Conservation (phyloP, 2,888 invertebrate genomes). For the Drosophila cracens region DNA sequence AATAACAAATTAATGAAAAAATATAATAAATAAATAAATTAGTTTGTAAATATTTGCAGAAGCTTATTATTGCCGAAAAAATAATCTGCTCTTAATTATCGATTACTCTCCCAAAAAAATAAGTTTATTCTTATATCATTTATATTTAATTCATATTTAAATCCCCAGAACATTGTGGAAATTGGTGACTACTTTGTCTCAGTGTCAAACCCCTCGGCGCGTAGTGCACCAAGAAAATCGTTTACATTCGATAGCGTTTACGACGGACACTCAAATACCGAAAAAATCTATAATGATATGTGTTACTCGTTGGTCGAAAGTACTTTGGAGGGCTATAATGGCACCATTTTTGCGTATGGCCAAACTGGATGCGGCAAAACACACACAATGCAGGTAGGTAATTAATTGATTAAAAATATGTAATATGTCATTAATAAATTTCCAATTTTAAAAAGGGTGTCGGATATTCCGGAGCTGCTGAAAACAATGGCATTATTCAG, state of each 20-base stretch:
- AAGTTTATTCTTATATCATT: neutral
- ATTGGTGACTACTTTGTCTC: conserved; percentile 88
- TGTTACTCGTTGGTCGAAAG: conserved; percentile 93
- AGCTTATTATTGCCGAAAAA: neutral
- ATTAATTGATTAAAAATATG: neutral
- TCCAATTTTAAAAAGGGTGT: conserved; percentile 37
- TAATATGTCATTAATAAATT: neutral
- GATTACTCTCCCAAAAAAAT: neutral
- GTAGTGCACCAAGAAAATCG: conserved; percentile 87
- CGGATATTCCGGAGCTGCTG: conserved; percentile 10
- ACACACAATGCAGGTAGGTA: conserved; percentile 96
- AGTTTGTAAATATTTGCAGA: neutral
- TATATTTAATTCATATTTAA: conserved; percentile 15
- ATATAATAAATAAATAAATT: neutral
- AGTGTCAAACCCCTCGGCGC: conserved; percentile 88
- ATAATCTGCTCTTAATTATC: neutral
- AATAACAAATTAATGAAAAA: neutral
- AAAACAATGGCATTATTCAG: conserved; percentile 88
- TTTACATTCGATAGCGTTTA: conserved; percentile 95
- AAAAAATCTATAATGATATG: conserved; percentile 94
- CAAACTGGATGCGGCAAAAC: conserved; percentile 97
- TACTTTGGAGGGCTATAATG: conserved; percentile 96
- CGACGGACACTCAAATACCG: conserved; percentile 91
- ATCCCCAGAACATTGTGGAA: conserved; percentile 87
- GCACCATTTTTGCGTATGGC: conserved; percentile 96